Base-by-base conservation (phyloP, 2,888 invertebrate species). In the Meiosimyza platycephala region DNA sequence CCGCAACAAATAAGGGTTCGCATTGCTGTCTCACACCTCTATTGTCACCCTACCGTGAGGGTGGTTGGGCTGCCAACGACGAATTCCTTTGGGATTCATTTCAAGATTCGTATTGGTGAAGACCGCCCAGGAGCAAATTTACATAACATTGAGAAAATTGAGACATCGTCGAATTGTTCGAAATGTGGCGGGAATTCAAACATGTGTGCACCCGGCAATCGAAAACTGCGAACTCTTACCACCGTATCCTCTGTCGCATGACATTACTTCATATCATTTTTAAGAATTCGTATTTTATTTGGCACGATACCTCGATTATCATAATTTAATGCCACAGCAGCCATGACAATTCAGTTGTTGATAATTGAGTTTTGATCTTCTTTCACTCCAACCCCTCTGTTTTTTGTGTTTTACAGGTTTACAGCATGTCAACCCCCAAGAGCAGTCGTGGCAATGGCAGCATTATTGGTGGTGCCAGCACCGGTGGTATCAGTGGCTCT, bases 361-460 rank as follows among this genome's bases (percentile, higher is more conserved):
- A 54, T 70, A 70, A 70, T 70, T 70, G 63, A 70, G 70, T 70
- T 70, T 67, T 18, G 28, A 52, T 70, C 50, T 72, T 67, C 52
- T 28, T 66, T 18, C 33, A 47, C 28, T 48, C 48, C 55, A 13
- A 55, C 15, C 48, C 50, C 5, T 40, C 59, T 60, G 72, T n/a
- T 55, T 57, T 74, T 66, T n/a, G 57, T 0, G 47, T 28, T 33
- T 79, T 80, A 6, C 78, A 87, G 87, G 84, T 86, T 52, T 87
- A 86, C 77, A 87, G 86, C 78, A 85, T 87, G 83, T 86, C 87
- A 59, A 87, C 87, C 3, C 86, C 86, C n/a, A 86, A 86, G 71
- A 87, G 85, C 74, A 85, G 85, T 73, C 83, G 86, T 6, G 78
- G 73, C 54, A 78, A 79, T 12, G 84, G 81, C 72, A 77, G 85